Base-by-base conservation (phyloP, 2,888 invertebrate genomes). In the Drosophila pseudotakahashii region DNA sequence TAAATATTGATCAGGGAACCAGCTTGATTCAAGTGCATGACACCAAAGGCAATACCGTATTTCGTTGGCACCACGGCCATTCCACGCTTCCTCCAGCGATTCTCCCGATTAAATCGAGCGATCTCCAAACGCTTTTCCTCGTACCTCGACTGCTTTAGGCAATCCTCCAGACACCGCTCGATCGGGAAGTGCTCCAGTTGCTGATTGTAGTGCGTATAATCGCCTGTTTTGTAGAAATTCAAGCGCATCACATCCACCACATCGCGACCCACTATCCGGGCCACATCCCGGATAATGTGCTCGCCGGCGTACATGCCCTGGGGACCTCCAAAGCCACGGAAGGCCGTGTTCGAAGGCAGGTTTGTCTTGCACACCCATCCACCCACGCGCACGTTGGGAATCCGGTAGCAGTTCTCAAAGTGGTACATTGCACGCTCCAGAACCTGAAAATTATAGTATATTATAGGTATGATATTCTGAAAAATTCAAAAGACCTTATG, bases 261-360 rank as follows among this genome's bases (percentile, higher is more conserved):
- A 77, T 95, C 94, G 76, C 94, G 94, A 0, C 94, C 93, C 23
- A 97, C 92, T 79, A 93, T 94, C 36, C 93, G 93, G 1, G 98
- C 97, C 13, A 98, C 93, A 75, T 97, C 95, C 72, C 95, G 93
- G 41, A 97, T 94, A 79, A 97, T 95, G 77, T 93, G 94, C 92
- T 98, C 98, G 0, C 94, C 96, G 2, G 95, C 94, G 89, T 96
- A 96, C 97, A 98, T 97, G 32, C 96, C 97, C 90, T 98, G 98
- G 0, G 98, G 98, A 0, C 95, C 97, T 7, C 98, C 98, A 87
- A 98, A 98, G 2, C 98, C 98, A 81, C 98, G 93, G 88, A 98
- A 98, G 0, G 98, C 98, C 0, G 98, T 98, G 90, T 98, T 98
- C 0, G 98, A 97, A 0, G 98, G 95, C 53, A 97, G 91, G 93